Percentiles rank a stretch among this genome's conserved stretches.
phyloP scores from a whole-genome alignment of 1,140 invertebrate species.

The Trichonephila clavipes region DNA sequence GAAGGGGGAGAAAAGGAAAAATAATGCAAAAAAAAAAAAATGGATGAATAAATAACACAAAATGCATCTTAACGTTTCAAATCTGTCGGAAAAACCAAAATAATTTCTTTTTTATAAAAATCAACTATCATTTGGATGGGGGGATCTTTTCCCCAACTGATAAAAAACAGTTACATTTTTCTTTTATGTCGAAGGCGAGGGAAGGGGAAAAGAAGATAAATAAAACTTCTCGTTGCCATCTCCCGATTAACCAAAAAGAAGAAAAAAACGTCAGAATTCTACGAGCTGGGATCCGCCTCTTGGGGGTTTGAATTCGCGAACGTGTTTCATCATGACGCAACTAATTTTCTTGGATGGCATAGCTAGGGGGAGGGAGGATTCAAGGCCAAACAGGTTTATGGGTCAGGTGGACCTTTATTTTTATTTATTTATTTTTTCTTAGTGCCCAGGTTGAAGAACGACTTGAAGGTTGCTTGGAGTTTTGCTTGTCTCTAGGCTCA shows the following conservation, averaged over 20 bases:
- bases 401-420: conserved; percentile 61
- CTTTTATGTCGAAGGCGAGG: background rate
- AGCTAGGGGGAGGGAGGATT: background rate
- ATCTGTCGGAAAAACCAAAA: background rate
- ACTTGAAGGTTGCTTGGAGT: conserved; percentile 58
- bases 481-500: conserved; percentile 61
- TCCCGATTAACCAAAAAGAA: conserved; percentile 39
- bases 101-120: background rate
- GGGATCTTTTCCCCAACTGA: background rate
- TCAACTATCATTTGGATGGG: too few relatives aligned
- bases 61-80: background rate
- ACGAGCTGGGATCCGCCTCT: conserved; percentile 35
- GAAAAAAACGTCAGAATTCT: conserved; percentile 50
- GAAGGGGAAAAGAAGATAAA: background rate
- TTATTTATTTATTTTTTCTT: conserved; percentile 1
- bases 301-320: conserved; percentile 47
- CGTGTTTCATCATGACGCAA: conserved; percentile 64
- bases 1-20: background rate
- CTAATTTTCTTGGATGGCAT: conserved; percentile 57
- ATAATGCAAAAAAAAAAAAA: background rate
- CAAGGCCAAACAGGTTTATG: conserved; percentile 74
- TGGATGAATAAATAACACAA: conserved; percentile 17
- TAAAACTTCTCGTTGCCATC: conserved; percentile 55
- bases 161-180: conserved; percentile 60
- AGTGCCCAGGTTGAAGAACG: conserved; percentile 66